phyloP scores from a whole-genome alignment of 2,113 vertebrate genomes.

The Barbus barbus region DNA sequence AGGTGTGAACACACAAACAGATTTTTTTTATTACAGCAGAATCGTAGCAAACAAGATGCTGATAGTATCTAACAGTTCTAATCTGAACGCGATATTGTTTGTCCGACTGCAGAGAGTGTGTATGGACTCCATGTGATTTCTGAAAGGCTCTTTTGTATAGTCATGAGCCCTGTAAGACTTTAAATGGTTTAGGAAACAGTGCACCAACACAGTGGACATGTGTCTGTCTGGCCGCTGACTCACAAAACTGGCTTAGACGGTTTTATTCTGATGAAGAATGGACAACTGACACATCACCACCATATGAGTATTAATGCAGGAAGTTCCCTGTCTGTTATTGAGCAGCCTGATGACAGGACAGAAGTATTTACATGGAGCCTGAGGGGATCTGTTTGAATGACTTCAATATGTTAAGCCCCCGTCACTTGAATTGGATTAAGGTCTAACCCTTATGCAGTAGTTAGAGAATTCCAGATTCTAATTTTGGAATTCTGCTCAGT shows the following conservation, averaged over 20 bases:
- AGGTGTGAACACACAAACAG: constrained; percentile 71
- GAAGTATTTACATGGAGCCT: background rate
- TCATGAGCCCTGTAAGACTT: constrained; percentile 68
- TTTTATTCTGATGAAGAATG: background rate
- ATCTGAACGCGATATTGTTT: background rate
- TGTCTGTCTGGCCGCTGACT: constrained; percentile 19
- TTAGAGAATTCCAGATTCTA: background rate
- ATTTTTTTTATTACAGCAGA: background rate
- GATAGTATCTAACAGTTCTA: background rate
- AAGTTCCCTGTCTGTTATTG: background rate
- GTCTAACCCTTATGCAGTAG: background rate
- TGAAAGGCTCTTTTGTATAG: constrained; percentile 56
- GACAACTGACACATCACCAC: constrained; percentile 21
- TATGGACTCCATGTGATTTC: constrained; percentile 64
- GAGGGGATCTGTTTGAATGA: constrained; percentile 21
- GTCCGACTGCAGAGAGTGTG: constrained; percentile 57
- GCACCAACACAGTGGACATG: constrained; percentile 1
- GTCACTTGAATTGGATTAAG: constrained; percentile 20
- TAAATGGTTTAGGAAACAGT: constrained; percentile 67
- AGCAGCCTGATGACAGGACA: background rate
- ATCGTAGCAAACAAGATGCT: background rate
- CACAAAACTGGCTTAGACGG: background rate
- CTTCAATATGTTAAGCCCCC: background rate
- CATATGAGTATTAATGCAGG: background rate
- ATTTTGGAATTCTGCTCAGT: background rate